A percentile compares a stretch with the other conserved stretches of the same genome.
Evolutionary conservation across 2,797 vertebrate species (phyloP).

Genomic region (Gadopsis bispinosus): DNA sequence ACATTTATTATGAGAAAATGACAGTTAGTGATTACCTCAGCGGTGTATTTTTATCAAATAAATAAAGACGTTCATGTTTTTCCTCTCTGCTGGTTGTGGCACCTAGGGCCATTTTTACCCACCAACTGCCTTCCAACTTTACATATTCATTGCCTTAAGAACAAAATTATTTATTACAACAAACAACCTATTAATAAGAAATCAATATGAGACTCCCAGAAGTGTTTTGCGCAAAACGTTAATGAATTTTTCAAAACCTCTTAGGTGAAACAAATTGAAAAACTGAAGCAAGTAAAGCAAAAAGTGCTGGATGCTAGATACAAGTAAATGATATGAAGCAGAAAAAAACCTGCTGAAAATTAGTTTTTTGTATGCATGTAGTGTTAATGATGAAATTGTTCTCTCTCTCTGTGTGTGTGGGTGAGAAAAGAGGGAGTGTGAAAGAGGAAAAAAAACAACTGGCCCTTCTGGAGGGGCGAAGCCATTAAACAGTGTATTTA

Average conservation of each 20-base stretch:
- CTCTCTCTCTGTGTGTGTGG: slow-evolving; percentile 22
- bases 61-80: slow-evolving; percentile 60
- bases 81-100: slow-evolving; percentile 39
- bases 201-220: slow-evolving; percentile 79
- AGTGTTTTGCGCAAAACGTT: slow-evolving; percentile 74
- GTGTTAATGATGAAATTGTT: slow-evolving; percentile 41
- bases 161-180: slow-evolving; percentile 78
- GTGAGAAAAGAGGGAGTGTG: slow-evolving; percentile 14
- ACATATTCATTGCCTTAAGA: slow-evolving; percentile 74
- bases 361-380: slow-evolving; percentile 28
- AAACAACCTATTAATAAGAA: slow-evolving; percentile 86
- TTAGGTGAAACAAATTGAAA: slow-evolving; percentile 77
- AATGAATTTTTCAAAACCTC: slow-evolving; percentile 82
- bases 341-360: slow-evolving; percentile 5
- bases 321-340: slow-evolving; percentile 40
- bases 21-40: slow-evolving; percentile 48
- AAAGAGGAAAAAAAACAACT: slow-evolving; percentile 9
- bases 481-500: slow-evolving; percentile 59
- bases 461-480: slow-evolving; percentile 10
- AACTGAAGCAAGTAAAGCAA: slow-evolving; percentile 58
- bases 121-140: slow-evolving; percentile 51
- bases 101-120: slow-evolving; percentile 50
- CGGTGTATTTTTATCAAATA: slow-evolving; percentile 38
- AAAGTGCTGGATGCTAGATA: slow-evolving; percentile 35
- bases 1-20: slow-evolving; percentile 53